Base-by-base conservation (phyloP, 2,888 invertebrate species). In the Cheiracanthium punctorium region DNA sequence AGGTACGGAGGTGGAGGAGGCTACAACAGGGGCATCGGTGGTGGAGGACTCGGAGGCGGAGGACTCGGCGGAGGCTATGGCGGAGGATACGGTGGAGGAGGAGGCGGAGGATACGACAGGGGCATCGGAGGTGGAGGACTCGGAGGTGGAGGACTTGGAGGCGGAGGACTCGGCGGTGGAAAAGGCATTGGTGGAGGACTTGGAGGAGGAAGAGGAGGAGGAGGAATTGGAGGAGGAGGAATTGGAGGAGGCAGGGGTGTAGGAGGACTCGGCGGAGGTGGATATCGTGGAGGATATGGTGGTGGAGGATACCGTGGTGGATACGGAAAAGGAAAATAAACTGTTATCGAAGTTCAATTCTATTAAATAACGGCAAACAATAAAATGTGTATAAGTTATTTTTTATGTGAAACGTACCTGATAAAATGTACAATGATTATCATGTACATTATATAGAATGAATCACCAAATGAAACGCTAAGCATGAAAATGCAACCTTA, bases 161-260 rank as follows among this genome's bases (percentile, higher is more conserved):
- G 43, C 0, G 7, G 32, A 24, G 74, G 73, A 32, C 17, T 29
- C 32, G 80, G 80, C 58, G 29, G 37, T 29, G 80, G 64, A 33
- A 32, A 70, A 28, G 80, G 72, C 10, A 65, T 58, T 17, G 79
- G 79, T 20, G 14, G 67, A 20, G 81, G 81, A 29, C 30, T 65
- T 24, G 82, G 82, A 14, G 70, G 75, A 71, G 82, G 82, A 48
- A 37, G 58, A 58, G 82, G 82, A 37, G 74, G 71, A 10, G 77
- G 82, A 37, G 30, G 52, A 5, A 76, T 75, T 43, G 70, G 37
- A 24, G 72, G 72, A 65, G 17, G 28, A n/a, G 37, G 32, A 8
- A 2, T 10, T 32, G 73, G 73, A 10, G n/a, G 14, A 8, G 72
- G 72, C 12, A 10, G 28, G 17, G 72, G 72, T 1, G 28, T 20